Evolutionary conservation across 2,113 vertebrate genomes (phyloP), one percentile per base, ranked within the genome.

Genomic region (Ciconia boyciana): DNA sequence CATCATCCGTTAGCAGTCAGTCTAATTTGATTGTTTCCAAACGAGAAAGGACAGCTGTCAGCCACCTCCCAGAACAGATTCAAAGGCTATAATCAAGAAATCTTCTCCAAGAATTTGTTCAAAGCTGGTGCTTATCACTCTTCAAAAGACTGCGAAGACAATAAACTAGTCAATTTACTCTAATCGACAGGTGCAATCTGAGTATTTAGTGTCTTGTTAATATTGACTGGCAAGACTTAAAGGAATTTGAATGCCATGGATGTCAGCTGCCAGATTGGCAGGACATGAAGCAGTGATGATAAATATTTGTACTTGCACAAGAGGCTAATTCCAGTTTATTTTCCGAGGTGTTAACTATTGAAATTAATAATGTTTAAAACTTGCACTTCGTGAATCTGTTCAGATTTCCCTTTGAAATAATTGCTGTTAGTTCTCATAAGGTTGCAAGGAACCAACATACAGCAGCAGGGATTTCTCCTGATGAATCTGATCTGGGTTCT

Each of bases 141-240:
- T 83, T 93, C 77, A 74, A 76, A 94, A 88, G 71, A 26, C 55
- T 51, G 39, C 29, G 60, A 83, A 81, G 78, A 91, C 88, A 94
- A 83, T 70, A 66, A 95, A 95, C 16, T 20, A 91, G 19, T 94
- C 90, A 69, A 87, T 92, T 93, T 77, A 78, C 36, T 93, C 43
- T 85, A 93, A 96, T 91, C 79, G 83, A 48, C 90, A 93, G 68
- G 83, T 90, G 68, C 60, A 91, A 57, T 83, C 60, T 55, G 52
- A 90, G 87, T 71, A 74, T 90, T 94, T 81, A 91, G 46, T 61
- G 57, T 79, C 81, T 96, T 4, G 4, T 88, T 94, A 94, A 92
- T 94, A 91, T 82, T 96, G 90, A 93, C 88, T 92, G 92, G 78
- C 43, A 87, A 88, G 80, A 79, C 41, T 92, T 71, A 39, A 70